A percentile compares a stretch with the other conserved stretches of the same genome.
phyloP scores from a whole-genome alignment of 2,797 vertebrate species.

The Varecia variegata region DNA sequence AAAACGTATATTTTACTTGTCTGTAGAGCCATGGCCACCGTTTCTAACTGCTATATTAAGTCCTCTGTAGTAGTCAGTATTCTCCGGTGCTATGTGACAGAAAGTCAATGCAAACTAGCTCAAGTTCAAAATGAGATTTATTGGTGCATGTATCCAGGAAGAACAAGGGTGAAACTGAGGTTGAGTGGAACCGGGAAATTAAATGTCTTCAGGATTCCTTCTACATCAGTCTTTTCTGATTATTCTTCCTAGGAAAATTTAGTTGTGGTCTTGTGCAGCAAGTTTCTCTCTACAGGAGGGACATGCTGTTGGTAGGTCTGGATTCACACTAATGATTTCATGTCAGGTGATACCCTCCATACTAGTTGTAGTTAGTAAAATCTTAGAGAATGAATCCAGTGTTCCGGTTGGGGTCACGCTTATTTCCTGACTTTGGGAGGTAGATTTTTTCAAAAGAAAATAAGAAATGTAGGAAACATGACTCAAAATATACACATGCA shows the following conservation, averaged over 20 bases:
- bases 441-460: neutral
- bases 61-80: neutral
- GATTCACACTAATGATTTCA: neutral
- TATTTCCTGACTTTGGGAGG: neutral
- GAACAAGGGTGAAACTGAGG: conserved; percentile 57
- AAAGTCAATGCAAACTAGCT: conserved; percentile 66
- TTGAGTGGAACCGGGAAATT: conserved; percentile 37
- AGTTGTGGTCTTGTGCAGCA: neutral
- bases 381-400: neutral
- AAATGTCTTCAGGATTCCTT: conserved; percentile 39
- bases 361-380: neutral
- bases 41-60: conserved; percentile 27
- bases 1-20: neutral
- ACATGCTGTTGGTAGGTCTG: neutral
- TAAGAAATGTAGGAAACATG: neutral
- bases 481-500: neutral
- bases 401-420: neutral
- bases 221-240: neutral
- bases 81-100: conserved; percentile 48
- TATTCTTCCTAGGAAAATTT: neutral
- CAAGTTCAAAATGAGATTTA: conserved; percentile 55
- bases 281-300: neutral
- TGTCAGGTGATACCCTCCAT: neutral
- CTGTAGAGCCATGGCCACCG: neutral
- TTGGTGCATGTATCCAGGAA: conserved; percentile 35